A percentile compares a stretch with the other conserved stretches of the same genome.
Evolutionary conservation across 92 coral and sea anemone genomes (phyloP).

Genomic region (Zoanthus solanderi): DNA sequence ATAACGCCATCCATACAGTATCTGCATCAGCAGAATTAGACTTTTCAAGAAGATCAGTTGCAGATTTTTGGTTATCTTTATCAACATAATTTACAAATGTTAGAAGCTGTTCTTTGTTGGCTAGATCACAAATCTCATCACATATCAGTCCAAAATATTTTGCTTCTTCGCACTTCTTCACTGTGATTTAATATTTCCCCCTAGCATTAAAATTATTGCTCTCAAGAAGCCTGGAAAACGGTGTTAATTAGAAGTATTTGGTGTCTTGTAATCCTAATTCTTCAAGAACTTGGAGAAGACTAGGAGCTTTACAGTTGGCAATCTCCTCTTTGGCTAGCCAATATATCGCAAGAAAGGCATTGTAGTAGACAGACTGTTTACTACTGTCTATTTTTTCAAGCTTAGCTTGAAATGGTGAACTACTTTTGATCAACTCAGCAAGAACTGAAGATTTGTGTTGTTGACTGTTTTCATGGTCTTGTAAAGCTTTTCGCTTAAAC

Average conservation of each 20-base stretch:
- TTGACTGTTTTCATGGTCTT: background rate
- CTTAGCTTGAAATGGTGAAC: background rate
- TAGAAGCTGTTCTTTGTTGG: conserved; percentile 70
- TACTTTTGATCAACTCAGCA: background rate
- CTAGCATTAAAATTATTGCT: conserved; percentile 71
- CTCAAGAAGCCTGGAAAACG: conserved; percentile 66
- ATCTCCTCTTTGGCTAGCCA: conserved; percentile 12
- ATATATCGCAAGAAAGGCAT: background rate
- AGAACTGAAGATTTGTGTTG: background rate
- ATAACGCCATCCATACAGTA: conserved; percentile 48
- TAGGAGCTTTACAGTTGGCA: background rate
- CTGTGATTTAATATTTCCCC: conserved; percentile 1
- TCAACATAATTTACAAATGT: conserved; percentile 68
- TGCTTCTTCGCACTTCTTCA: conserved; percentile 5
- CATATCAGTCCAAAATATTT: conserved; percentile 66
- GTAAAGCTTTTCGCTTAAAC: background rate
- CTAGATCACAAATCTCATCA: conserved; percentile 73
- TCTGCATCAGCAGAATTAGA: conserved; percentile 46
- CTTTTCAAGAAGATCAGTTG: conserved; percentile 63
- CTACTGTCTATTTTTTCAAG: background rate
- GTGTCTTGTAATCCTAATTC: conserved; percentile 45
- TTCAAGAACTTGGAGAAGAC: background rate
- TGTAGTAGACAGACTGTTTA: background rate
- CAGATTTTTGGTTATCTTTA: conserved; percentile 58
- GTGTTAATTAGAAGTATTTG: conserved; percentile 63